Conservation (phyloP, 1,140 invertebrate genomes). For the Megalopta genalis region DNA sequence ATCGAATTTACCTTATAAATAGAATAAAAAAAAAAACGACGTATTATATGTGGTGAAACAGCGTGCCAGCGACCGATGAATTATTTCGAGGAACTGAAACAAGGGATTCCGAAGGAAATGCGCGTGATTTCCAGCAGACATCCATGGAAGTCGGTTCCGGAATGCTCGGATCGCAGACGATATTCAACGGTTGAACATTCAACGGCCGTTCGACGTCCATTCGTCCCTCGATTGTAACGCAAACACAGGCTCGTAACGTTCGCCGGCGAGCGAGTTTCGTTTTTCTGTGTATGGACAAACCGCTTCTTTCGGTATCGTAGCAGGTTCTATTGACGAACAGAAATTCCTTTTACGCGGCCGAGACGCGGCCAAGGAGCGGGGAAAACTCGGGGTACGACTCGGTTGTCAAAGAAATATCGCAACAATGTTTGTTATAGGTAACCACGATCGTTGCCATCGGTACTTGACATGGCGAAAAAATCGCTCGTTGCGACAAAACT, state of each 20-base stretch:
- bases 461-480: too few relatives aligned
- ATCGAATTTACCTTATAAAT: too few relatives aligned
- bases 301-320: constrained; percentile 34
- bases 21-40: too few relatives aligned
- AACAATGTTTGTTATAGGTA: neutral
- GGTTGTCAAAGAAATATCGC: constrained; percentile 5
- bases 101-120: neutral
- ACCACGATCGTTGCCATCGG: too few relatives aligned
- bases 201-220: neutral
- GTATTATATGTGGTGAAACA: too few relatives aligned
- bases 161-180: neutral
- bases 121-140: neutral
- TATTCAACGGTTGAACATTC: constrained; percentile 15
- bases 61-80: neutral
- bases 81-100: neutral
- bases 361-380: too few relatives aligned
- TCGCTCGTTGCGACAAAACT: too few relatives aligned
- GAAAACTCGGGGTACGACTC: neutral
- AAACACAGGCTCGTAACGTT: constrained; percentile 47
- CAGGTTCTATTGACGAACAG: constrained; percentile 22
- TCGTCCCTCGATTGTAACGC: constrained; percentile 23
- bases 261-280: constrained; percentile 15
- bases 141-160: constrained; percentile 23
- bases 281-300: constrained; percentile 25
- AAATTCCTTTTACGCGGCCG: constrained; percentile 4